Base-by-base conservation (phyloP, 2,113 vertebrate species). In the Serilophus lunatus region DNA sequence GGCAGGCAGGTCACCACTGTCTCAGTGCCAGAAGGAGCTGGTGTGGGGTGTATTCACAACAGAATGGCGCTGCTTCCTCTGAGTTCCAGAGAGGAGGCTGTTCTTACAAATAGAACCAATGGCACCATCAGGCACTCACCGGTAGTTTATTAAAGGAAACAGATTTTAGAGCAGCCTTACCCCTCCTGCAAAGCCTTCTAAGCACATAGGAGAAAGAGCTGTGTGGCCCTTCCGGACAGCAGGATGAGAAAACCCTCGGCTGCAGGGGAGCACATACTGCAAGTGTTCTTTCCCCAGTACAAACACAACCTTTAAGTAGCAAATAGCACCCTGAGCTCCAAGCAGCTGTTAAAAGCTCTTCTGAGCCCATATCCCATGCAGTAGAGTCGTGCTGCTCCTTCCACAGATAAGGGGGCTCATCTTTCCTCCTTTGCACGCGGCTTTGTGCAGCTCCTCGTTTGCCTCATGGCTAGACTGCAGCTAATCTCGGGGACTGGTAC, bases 1-100 rank as follows among this genome's bases (percentile, higher is more conserved):
- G 0, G n/a, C n/a, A 33, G 57, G 31, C 5, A 51, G 4, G 13
- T 22, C 35, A 10, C 2, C n/a, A 15, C 15, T 0, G 0, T 8
- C n/a, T 18, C 49, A 31, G 36, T 0, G 1, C 15, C 69, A 7
- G 42, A 23, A 49, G 2, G 28, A 42, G 19, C 0, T 13, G 29
- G 15, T 35, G 9, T 2, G 10, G 42, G 44, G 10, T 7, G 12
- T 2, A 5, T 38, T 18, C 26, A 17, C 4, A 28, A 19, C 14
- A 17, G n/a, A 45, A 25, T n/a, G 24, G 36, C 12, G 16, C 26
- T 7, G 13, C 56, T 33, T 17, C 50, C 44, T 29, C 45, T 17
- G 10, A 0, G 0, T 49, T 44, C 64, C 2, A 0, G 17, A 36
- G 11, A 11, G 4, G 33, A 1, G 12, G 25, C 29, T 70, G 24